Conservation (phyloP, 1,140 invertebrate genomes). For the Achroia grisella region DNA sequence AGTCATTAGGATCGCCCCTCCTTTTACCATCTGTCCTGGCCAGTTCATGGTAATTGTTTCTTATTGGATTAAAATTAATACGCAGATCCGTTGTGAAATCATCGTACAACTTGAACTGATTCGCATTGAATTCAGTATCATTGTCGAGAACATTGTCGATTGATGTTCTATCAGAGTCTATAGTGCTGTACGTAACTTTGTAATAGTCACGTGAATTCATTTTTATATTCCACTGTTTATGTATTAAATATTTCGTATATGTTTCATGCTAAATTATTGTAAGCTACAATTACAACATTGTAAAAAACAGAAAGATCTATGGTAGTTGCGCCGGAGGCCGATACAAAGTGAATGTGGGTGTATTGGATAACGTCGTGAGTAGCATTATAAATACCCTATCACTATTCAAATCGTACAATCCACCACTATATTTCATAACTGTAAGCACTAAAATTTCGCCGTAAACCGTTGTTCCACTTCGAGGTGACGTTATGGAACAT, state of each 20-base stretch:
- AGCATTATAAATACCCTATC: background rate
- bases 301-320: too few species aligned
- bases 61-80: constrained; percentile 51
- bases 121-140: constrained; percentile 64
- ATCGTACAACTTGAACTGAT: constrained; percentile 63
- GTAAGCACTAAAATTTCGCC: background rate
- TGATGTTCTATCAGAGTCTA: constrained; percentile 24
- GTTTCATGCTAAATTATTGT: background rate
- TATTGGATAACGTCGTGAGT: constrained; percentile 25
- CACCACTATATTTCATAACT: background rate
- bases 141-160: constrained; percentile 49
- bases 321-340: constrained; percentile 1
- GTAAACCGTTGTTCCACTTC: background rate
- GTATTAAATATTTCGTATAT: background rate
- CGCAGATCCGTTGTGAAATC: constrained; percentile 57
- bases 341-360: background rate
- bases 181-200: constrained; percentile 49
- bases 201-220: constrained; percentile 61
- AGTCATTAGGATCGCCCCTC: constrained; percentile 49
- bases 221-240: constrained; percentile 14
- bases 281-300: too few species aligned
- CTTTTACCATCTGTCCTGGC: constrained; percentile 37
- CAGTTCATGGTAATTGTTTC: constrained; percentile 44
- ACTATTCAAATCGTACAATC: background rate
- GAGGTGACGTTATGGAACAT: background rate